Percentiles rank a stretch among this genome's conserved stretches.
Evolutionary conservation across 2,888 invertebrate genomes (phyloP).

Genomic region (Fissipunctia ypsillon): DNA sequence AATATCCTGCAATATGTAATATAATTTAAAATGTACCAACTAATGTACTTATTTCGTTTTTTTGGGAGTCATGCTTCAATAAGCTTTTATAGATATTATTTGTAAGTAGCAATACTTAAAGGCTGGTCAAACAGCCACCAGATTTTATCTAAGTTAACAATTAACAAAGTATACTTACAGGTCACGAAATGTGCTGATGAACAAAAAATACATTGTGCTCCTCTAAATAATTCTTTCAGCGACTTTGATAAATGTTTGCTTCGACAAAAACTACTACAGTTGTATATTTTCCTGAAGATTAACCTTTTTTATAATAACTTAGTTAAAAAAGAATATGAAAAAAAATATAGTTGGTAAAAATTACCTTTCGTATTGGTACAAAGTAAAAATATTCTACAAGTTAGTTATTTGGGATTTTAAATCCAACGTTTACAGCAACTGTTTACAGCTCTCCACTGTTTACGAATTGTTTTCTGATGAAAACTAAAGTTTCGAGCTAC

Average conservation of each 20-base stretch:
- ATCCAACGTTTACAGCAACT: neutral
- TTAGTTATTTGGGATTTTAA: neutral
- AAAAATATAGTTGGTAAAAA: neutral
- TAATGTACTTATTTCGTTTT: neutral
- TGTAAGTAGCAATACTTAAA: neutral
- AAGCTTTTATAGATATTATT: constrained; percentile 1
- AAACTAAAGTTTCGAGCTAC: constrained; percentile 5
- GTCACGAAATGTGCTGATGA: neutral
- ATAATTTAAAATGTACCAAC: too few relatives aligned
- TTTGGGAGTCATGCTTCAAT: constrained; percentile 12
- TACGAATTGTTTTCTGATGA: constrained; percentile 5
- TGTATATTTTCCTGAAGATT: neutral
- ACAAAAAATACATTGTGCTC: constrained; percentile 27
- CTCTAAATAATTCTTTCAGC: constrained; percentile 10
- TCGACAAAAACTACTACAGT: constrained; percentile 2
- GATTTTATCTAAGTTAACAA: neutral
- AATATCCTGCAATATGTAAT: neutral
- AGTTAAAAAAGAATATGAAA: neutral
- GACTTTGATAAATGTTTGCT: neutral
- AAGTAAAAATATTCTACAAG: neutral
- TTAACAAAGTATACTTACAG: constrained; percentile 3
- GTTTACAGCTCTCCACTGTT: neutral
- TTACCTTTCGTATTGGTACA: neutral
- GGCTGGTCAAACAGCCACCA: neutral
- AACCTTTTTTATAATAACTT: neutral